Evolutionary conservation across 2,888 invertebrate genomes (phyloP).

Genomic region (Caenorhabditis sp.): DNA sequence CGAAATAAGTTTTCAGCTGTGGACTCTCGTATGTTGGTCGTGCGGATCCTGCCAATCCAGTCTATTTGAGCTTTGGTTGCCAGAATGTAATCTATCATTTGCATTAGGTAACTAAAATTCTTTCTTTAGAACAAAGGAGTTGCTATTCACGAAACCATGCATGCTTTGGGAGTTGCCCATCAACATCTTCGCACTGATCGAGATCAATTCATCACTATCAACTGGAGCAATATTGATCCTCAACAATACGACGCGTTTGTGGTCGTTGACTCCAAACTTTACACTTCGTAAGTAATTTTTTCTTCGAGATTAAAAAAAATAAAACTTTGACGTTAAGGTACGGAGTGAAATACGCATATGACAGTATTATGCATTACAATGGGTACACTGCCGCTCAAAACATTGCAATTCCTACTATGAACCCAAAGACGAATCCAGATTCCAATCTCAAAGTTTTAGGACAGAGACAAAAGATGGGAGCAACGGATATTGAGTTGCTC

Average conservation of each 20-base stretch:
- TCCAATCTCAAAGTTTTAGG: slow-evolving; percentile 74
- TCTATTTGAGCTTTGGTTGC: slow-evolving; percentile 80
- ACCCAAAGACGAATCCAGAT: slow-evolving; percentile 68
- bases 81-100: slow-evolving; percentile 79
- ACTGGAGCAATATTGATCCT: slow-evolving; percentile 80
- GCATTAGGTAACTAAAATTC: too few species aligned
- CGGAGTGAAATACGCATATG: slow-evolving; percentile 76
- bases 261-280: slow-evolving; percentile 74
- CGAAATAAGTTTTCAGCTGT: slow-evolving; percentile 72
- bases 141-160: slow-evolving; percentile 79
- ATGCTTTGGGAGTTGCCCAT: slow-evolving; percentile 77
- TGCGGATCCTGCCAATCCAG: slow-evolving; percentile 77
- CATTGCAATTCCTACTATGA: slow-evolving; percentile 77
- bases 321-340: too few species aligned
- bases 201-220: slow-evolving; percentile 60
- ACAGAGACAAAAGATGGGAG: slow-evolving; percentile 75
- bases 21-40: slow-evolving; percentile 81
- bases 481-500: slow-evolving; percentile 74
- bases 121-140: slow-evolving; percentile 71
- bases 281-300: too few species aligned
- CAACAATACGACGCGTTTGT: slow-evolving; percentile 80
- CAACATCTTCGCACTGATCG: slow-evolving; percentile 77
- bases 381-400: slow-evolving; percentile 73
- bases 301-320: too few species aligned
- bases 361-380: slow-evolving; percentile 80